Evolutionary conservation across 1,140 invertebrate species (phyloP), one percentile per base, ranked within the genome.

Genomic region (Cardiocondyla obscurior): DNA sequence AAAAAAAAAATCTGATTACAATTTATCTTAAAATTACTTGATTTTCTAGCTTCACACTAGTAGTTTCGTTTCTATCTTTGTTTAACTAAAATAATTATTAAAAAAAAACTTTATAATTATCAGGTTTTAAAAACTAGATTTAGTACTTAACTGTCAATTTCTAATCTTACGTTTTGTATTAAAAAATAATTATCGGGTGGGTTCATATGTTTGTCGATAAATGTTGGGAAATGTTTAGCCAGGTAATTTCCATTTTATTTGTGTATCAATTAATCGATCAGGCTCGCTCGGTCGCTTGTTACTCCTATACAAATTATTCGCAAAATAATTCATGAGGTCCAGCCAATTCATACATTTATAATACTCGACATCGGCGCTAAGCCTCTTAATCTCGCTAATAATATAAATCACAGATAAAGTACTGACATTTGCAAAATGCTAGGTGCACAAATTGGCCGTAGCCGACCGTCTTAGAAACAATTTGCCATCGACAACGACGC

Each of bases 391-490:
- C 30, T 28, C 16, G 16, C 36, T 19, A 42, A 22, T 39, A 16
- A 53, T 30, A 53, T 28, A 33, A 46, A 33, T 33, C 12, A 19
- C n/a, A 8, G 30, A 14, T 46, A 12, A 64, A 46, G n/a, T 28
- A n/a, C 28, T 8, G 3, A 30, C 30, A 49, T 46, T 49, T 22
- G 4, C 16, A 33, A 62, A 42, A 62, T 53, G 36, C 16, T 16
- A 77, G 19, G 44, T 19, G 12, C 8, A 55, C 49, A 39, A 39
- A 42, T 53, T 62, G 46, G 16, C 33, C 22, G 60, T n/a, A 77
- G 60, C 33, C 28, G 30, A 39, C 30, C 22, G 36, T 79, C 67
- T 85, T 79, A 72, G 82, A 81, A 87, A 79, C 82, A 72, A 85
- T 82, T 77, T 83, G 55, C 53, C 51, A 81, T 49, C 65, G 55